A percentile compares a stretch with the other conserved stretches of the same genome.
These are phyloP conservation scores for Plutomurus gul DNA, from an alignment of 1,140 invertebrate genomes.

Conservation along the genomic window DNA sequence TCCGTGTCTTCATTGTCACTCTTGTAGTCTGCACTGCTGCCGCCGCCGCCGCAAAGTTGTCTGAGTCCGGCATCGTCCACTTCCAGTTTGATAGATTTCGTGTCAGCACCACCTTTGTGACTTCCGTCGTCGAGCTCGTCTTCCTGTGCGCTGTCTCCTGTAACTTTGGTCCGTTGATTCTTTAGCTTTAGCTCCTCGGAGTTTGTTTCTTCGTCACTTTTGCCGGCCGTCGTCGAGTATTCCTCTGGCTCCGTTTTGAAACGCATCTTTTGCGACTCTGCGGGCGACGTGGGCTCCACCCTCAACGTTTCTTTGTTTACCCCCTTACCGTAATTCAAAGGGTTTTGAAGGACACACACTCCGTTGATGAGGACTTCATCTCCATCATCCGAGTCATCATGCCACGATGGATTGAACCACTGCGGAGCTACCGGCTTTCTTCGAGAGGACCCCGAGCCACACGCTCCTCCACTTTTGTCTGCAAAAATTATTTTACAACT, in stretches of 20 bases:
- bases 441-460: slow-evolving; percentile 63
- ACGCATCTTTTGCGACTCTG: neutral
- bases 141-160: neutral
- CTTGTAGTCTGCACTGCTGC: slow-evolving; percentile 30
- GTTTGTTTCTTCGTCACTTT: slow-evolving; percentile 36
- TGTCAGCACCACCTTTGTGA: slow-evolving; percentile 13
- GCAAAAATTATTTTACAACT: slow-evolving; percentile 38
- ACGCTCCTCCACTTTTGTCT: slow-evolving; percentile 42
- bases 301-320: slow-evolving; percentile 5
- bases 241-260: slow-evolving; percentile 33
- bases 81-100: slow-evolving; percentile 37
- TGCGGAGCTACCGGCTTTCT: slow-evolving; percentile 93
- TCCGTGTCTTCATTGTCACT: slow-evolving; percentile 36
- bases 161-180: neutral
- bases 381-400: slow-evolving; percentile 63
- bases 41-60: neutral
- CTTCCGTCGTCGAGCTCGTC: slow-evolving; percentile 6
- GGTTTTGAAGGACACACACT: slow-evolving; percentile 75
- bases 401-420: slow-evolving; percentile 94
- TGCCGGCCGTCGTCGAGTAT: neutral
- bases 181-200: neutral
- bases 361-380: slow-evolving; percentile 90
- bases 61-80: neutral
- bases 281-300: slow-evolving; percentile 15
- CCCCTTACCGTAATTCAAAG: slow-evolving; percentile 34